Base-by-base conservation (phyloP, 2,888 invertebrate species). In the Oxyscelio sp. region DNA sequence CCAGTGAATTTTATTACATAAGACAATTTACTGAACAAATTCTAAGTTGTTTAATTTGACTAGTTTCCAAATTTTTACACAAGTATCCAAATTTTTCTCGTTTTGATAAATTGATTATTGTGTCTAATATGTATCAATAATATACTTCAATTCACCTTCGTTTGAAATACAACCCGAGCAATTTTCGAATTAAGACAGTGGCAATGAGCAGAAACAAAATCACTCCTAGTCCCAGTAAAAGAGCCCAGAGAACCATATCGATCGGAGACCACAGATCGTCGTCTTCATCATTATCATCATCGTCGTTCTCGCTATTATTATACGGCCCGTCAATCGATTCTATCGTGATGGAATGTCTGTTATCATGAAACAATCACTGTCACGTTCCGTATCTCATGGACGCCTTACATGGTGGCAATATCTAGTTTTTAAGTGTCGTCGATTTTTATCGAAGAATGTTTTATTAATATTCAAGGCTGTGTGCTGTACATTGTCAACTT, bases 211-310 rank as follows among this genome's bases (percentile, higher is more conserved):
- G 61, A 13, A 89, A 48, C 21, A 91, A 75, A 17, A 85, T 89
- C 22, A 82, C 90, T 13, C 89, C 70, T n/a, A 91, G 78, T 27
- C 86, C 89, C 21, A 89, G 66, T 59, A 91, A 59, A 40, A 90
- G 31, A 27, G 88, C 87, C 83, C 89, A 83, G 11, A 92, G 80
- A 65, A 92, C 24, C 2, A 87, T 89, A 77, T 92, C 92, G 9
- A 92, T 50, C 59, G 87, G 77, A 9, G 83, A n/a, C 92, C 91
- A 92, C 22, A 89, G 77, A 86, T 92, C 88, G 61, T 89, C 89
- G 21, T 91, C 89, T 34, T 65, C 75, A 54, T 71, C 66, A 56
- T 34, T 34, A 40, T 66, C 61, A 11, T 27, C 38, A 22, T 66
- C 15, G n/a, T n/a, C 22, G 27, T 61, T n/a, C 21, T 68, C 31